A percentile compares a stretch with the other conserved stretches of the same genome.
Evolutionary conservation across 2,888 invertebrate genomes (phyloP).

Genomic region (Macroteleia sp.): DNA sequence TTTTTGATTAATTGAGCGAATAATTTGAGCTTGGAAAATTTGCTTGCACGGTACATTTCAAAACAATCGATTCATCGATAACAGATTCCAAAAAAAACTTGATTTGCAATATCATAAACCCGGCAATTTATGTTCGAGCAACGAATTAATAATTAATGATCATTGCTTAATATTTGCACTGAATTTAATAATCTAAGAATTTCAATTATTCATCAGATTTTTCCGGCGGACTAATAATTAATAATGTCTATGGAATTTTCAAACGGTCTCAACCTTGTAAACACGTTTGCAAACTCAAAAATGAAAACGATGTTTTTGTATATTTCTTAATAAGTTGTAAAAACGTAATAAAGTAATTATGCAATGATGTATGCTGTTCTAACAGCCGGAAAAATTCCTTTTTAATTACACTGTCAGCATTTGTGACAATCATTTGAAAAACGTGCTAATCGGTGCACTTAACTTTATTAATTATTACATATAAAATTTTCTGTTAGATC

Average conservation of each 20-base stretch:
- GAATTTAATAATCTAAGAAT: conserved; percentile 13
- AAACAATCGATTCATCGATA: too few species aligned
- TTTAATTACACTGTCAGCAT: conserved; percentile 3
- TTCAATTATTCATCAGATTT: conserved; percentile 22
- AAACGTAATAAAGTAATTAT: conserved; percentile 13
- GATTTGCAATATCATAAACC: neutral
- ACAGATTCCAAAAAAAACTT: conserved; percentile 10
- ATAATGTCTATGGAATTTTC: neutral
- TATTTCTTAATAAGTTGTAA: conserved; percentile 4
- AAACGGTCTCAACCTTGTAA: conserved; percentile 10
- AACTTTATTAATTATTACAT: neutral
- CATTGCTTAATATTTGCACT: conserved; percentile 14
- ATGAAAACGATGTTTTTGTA: neutral
- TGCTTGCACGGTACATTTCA: too few species aligned
- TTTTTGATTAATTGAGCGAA: neutral
- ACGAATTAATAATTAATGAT: conserved; percentile 11
- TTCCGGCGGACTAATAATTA: too few species aligned
- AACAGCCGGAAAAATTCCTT: conserved; percentile 4
- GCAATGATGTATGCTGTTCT: neutral
- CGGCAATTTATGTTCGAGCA: neutral
- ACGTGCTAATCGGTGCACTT: too few species aligned
- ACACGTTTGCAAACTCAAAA: neutral
- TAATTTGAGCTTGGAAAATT: too few species aligned
- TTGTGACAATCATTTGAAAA: neutral
- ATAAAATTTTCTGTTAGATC: too few species aligned